Evolutionary conservation across 1,140 invertebrate species (phyloP).

Genomic region (Heliconius congener): DNA sequence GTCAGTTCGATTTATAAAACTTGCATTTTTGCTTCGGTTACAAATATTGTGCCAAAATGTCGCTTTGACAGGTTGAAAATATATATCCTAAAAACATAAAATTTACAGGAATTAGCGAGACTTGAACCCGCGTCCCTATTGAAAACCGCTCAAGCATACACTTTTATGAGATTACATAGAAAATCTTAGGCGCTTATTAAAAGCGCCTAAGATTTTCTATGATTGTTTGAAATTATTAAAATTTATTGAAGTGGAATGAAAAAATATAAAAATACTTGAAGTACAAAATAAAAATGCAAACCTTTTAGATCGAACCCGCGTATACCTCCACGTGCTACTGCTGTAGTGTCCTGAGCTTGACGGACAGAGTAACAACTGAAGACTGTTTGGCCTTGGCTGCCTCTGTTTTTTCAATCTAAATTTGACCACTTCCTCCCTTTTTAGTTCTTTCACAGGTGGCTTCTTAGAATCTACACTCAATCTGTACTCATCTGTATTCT

Average conservation of each 20-base stretch:
- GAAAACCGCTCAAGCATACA: no score
- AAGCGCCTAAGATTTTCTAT: no score
- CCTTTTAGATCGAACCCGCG: conserved; percentile 73
- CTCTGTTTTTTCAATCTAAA: conserved; percentile 68
- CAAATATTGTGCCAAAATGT: not conserved
- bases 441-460: conserved; percentile 63
- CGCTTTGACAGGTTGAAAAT: no score
- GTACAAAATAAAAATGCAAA: conserved; percentile 35
- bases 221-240: no score
- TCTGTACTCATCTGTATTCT: conserved; percentile 39
- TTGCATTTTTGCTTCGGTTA: not conserved
- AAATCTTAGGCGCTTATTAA: no score
- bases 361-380: conserved; percentile 70
- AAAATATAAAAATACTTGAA: not conserved
- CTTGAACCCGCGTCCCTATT: no score
- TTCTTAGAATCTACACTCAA: conserved; percentile 64
- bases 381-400: conserved; percentile 70
- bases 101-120: no score
- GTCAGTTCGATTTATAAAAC: not conserved
- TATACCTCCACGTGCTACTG: conserved; percentile 75
- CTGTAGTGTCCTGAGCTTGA: conserved; percentile 73
- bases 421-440: conserved; percentile 64
- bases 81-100: no score
- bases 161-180: no score
- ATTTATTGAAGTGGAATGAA: no score